Evolutionary conservation across 2,888 invertebrate species (phyloP).

Genomic region (Eilema sororculum): DNA sequence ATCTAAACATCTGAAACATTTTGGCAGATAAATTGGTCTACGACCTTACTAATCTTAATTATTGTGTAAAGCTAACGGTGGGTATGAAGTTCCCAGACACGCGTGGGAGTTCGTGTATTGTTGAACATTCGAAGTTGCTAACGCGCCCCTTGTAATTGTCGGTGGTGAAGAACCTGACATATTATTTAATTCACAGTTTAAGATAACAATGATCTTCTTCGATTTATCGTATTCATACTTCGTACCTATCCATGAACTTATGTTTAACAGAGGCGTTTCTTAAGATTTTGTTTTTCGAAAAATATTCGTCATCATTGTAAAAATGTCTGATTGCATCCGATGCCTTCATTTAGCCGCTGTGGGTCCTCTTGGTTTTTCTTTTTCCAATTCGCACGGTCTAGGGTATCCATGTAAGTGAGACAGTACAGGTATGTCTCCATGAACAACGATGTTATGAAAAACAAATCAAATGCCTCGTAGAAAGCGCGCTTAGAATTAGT

Average conservation of each 20-base stretch:
- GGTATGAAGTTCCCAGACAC: conserved; percentile 35
- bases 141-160: conserved; percentile 39
- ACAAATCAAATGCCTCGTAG: not conserved
- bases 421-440: no score
- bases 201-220: not conserved
- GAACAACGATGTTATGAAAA: no score
- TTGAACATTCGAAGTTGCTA: conserved; percentile 55
- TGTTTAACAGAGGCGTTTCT: no score
- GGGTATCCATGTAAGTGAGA: no score
- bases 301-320: no score
- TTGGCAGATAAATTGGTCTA: conserved; percentile 42
- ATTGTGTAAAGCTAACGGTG: conserved; percentile 44
- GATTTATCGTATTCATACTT: not conserved
- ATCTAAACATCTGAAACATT: conserved; percentile 34
- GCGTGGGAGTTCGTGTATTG: conserved; percentile 65
- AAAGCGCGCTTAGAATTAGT: not conserved
- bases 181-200: conserved; percentile 30
- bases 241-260: no score
- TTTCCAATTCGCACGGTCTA: no score
- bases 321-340: no score
- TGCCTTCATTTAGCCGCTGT: no score
- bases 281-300: no score
- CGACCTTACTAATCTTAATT: conserved; percentile 46
- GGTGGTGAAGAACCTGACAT: conserved; percentile 17
- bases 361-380: no score